phyloP scores from a whole-genome alignment of 2,113 vertebrate species.

The Morone saxatilis region DNA sequence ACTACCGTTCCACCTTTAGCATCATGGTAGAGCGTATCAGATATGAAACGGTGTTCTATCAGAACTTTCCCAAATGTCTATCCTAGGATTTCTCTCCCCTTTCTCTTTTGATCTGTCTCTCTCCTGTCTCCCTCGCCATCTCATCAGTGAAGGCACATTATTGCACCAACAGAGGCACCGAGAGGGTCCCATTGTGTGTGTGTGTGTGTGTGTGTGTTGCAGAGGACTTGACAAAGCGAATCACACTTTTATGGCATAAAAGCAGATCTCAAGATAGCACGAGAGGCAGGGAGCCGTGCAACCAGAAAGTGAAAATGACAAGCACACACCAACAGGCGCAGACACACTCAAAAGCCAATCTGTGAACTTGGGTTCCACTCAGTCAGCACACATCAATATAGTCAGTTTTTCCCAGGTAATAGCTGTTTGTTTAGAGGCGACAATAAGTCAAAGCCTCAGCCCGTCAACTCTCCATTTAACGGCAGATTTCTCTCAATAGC shows the following conservation, averaged over 20 bases:
- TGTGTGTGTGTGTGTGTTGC: not conserved
- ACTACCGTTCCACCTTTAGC: not conserved
- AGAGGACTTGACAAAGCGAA: constrained; percentile 26
- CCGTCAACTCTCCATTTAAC: constrained; percentile 50
- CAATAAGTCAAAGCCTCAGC: constrained; percentile 32
- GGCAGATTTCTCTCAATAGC: constrained; percentile 30
- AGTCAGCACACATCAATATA: constrained; percentile 53
- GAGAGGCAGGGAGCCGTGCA: constrained; percentile 28
- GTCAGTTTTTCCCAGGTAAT: constrained; percentile 30
- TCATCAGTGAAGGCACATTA: constrained; percentile 30
- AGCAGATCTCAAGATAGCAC: constrained; percentile 28
- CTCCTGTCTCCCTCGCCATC: not conserved
- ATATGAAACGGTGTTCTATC: not conserved
- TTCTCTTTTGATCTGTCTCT: not conserved
- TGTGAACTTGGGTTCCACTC: constrained; percentile 15
- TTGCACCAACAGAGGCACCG: constrained; percentile 1
- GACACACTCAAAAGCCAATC: constrained; percentile 11
- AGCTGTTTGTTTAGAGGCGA: constrained; percentile 21
- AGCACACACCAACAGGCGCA: constrained; percentile 28
- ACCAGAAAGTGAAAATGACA: constrained; percentile 28
- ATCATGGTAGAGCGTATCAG: not conserved
- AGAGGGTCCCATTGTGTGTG: not conserved
- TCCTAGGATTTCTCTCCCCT: not conserved
- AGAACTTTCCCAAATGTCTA: constrained; percentile 13
- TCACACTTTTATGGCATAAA: constrained; percentile 23